Evolutionary conservation across 2,888 invertebrate species (phyloP), one percentile per base, ranked within the genome.

Genomic region (Aspidiotus destructor): DNA sequence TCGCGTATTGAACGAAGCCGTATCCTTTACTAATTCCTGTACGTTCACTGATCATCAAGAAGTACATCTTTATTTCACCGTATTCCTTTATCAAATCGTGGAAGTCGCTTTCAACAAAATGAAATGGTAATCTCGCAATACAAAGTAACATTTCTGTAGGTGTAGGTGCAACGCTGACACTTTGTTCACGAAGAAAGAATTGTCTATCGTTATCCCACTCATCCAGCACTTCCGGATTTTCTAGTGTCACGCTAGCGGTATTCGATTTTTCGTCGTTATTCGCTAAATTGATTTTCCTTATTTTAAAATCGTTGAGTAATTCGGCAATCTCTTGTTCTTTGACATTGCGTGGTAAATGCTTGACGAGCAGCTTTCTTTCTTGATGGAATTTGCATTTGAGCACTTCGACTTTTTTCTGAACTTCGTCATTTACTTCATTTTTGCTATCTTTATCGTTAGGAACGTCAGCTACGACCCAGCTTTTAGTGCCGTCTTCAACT

Each of bases 1-100:
- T 78, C 48, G 76, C 74, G 75, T 79, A 82, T 73, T 81, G 80
- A 41, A 82, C 81, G 74, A 82, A 79, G 3, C 81, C 82, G 74
- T 82, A 82, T 13, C 81, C 81, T 73, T 81, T 81, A 74, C 78
- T 80, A 52, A 77, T 76, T 78, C 81, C 80, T 72, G 77, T 77
- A 72, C 76, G 75, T 71, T 79, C 78, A 72, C 78, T 77, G 72
- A 77, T 75, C 78, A 81, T 80, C 48, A 82, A 76, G 74, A 81
- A 82, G 71, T 78, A 77, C 69, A 78, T 77, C 41, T 77, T 76
- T 8, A 81, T 75, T 63, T 77, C 76, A 2, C 81, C 81, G 72
- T 77, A 79, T 67, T 76, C 74, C 8, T 75, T 72, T 8, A 81
- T 78, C 28, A 81, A 74, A n/a, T 76, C 74, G 10, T 74, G 72